These are phyloP conservation scores for Bombus fervidus DNA, from an alignment of 1,140 invertebrate genomes.

Conservation along the genomic window DNA sequence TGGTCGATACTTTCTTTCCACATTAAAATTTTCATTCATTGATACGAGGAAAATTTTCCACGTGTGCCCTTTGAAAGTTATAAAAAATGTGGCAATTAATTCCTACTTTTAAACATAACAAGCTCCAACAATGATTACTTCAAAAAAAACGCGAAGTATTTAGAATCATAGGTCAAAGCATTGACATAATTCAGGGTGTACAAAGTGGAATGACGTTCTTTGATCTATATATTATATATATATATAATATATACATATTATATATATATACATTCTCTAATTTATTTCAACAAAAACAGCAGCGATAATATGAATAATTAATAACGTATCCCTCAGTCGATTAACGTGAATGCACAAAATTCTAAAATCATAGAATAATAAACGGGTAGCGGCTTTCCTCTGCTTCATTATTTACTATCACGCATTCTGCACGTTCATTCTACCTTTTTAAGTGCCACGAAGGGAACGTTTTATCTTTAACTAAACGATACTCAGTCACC, in stretches of 20 bases:
- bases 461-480: slow-evolving; percentile 20
- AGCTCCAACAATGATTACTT: slow-evolving; percentile 26
- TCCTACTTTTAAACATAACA: slow-evolving; percentile 38
- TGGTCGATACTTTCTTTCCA: slow-evolving; percentile 23
- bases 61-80: slow-evolving; percentile 9
- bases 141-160: slow-evolving; percentile 19
- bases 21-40: background rate
- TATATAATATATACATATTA: background rate
- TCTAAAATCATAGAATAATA: slow-evolving; percentile 64
- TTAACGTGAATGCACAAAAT: slow-evolving; percentile 60
- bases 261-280: slow-evolving; percentile 58
- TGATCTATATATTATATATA: slow-evolving; percentile 1
- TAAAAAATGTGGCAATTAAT: slow-evolving; percentile 9
- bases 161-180: slow-evolving; percentile 40
- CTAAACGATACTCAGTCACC: background rate
- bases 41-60: background rate
- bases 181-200: slow-evolving; percentile 44
- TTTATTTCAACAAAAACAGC: slow-evolving; percentile 73
- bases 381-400: slow-evolving; percentile 32
- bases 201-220: slow-evolving; percentile 58
- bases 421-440: slow-evolving; percentile 1
- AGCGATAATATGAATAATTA: slow-evolving; percentile 64
- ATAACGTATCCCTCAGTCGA: slow-evolving; percentile 65
- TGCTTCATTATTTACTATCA: slow-evolving; percentile 6
- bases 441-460: slow-evolving; percentile 15